A percentile compares a stretch with the other conserved stretches of the same genome.
These are phyloP conservation scores for Okamejei kenojei DNA, from an alignment of 2,797 vertebrate genomes.

Conservation along the genomic window DNA sequence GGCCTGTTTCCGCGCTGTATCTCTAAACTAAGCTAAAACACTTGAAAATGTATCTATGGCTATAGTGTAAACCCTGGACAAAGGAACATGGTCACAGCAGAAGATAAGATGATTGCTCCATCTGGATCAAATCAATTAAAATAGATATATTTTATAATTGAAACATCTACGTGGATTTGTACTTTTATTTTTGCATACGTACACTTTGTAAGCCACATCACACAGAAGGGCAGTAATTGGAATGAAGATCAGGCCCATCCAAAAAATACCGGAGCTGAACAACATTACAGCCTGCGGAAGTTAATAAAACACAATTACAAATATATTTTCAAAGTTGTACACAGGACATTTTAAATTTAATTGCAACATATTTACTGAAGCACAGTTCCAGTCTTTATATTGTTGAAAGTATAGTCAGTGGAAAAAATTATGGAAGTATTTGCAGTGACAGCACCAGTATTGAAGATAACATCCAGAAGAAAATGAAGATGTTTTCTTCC, in stretches of 20 bases:
- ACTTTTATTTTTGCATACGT: conserved; percentile 53
- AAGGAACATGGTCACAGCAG: not conserved
- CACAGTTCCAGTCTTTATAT: too few relatives aligned
- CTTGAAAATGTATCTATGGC: too few relatives aligned
- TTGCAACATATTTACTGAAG: not conserved
- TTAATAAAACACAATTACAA: conserved; percentile 43
- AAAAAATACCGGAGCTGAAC: conserved; percentile 89
- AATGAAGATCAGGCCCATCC: conserved; percentile 90
- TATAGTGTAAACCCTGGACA: not conserved
- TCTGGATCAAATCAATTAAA: not conserved
- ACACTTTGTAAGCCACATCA: conserved; percentile 95
- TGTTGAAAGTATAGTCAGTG: too few relatives aligned
- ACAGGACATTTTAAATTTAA: conserved; percentile 38
- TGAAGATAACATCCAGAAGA: too few relatives aligned
- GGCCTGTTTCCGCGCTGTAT: too few relatives aligned
- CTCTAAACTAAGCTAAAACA: too few relatives aligned
- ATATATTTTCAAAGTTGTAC: conserved; percentile 41
- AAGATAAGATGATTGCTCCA: not conserved
- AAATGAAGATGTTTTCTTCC: too few relatives aligned
- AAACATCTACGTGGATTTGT: not conserved
- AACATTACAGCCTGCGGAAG: conserved; percentile 79
- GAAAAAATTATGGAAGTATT: too few relatives aligned
- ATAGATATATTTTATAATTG: not conserved
- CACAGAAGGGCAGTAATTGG: conserved; percentile 84
- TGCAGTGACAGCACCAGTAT: too few relatives aligned